Evolutionary conservation across 2,113 vertebrate genomes (phyloP), one percentile per base, ranked within the genome.

Genomic region (Prochilodus magdalenae): DNA sequence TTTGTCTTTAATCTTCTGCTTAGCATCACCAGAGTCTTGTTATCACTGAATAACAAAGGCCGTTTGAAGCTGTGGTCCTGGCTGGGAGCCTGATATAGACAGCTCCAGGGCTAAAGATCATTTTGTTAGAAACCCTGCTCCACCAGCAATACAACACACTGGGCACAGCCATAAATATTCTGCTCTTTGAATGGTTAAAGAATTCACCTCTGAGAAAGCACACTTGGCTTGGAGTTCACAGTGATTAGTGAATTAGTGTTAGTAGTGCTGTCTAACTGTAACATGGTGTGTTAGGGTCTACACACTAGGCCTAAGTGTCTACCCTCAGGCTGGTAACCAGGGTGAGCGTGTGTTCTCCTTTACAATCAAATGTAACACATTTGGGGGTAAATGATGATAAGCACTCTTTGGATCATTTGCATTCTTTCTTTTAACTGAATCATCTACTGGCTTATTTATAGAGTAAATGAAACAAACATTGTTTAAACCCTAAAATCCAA

Each of bases 11-110:
- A 60, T 77, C 59, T 80, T 30, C 67, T 49, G 57, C 77, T 44
- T 69, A 44, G 51, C 49, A 72, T 72, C 59, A 60, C 51, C 60
- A 27, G 73, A 70, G 67, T 80, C 80, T 40, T 66, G 59, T 75
- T 26, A 70, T 80, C 44, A 66, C 69, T 22, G 73, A 65, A 80
- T 77, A 80, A 63, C 60, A 73, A 67, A 80, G 69, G 70, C 18
- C n/a, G 60, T 83, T 83, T 79, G 82, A 36, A 59, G 63, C 82
- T 74, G 55, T 84, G 78, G 33, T 74, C 40, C 10, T 24, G 55
- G 40, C 70, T 79, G 70, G 26, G 40, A 44, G 55, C 67, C 69
- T 5, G 30, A 75, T 80, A 69, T 18, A 76, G 66, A 60, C 18
- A 49, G 49, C 27, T 81, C 24, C 55, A 55, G 40, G 81, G 72